These are phyloP conservation scores for Ephydatia muelleri DNA, from an alignment of 37 sponge, comb jelly and placozoan species.

Conservation along the genomic window DNA sequence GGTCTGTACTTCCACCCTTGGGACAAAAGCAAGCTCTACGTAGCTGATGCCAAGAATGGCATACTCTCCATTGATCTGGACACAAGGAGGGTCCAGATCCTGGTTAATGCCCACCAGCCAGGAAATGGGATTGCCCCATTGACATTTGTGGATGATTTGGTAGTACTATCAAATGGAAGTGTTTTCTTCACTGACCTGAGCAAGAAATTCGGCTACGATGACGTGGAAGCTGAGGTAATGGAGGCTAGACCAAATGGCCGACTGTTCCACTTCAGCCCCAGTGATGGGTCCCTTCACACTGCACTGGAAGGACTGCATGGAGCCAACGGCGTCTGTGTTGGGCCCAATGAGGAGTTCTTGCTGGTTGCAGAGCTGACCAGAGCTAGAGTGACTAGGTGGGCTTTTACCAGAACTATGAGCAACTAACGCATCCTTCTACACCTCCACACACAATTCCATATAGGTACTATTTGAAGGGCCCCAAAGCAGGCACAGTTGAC, in stretches of 20 bases:
- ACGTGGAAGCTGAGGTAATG: constrained; percentile 27
- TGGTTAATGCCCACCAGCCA: constrained; percentile 4
- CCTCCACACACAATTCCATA: neutral
- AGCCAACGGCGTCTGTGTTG: constrained; percentile 78
- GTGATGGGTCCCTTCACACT: constrained; percentile 19
- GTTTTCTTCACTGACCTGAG: constrained; percentile 74
- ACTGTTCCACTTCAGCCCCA: constrained; percentile 63
- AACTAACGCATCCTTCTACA: neutral
- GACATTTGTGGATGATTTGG: constrained; percentile 47
- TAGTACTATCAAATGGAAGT: constrained; percentile 62
- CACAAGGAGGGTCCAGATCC: constrained; percentile 8
- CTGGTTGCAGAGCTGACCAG: constrained; percentile 72
- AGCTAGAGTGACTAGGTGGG: constrained; percentile 75
- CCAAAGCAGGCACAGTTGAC: no score
- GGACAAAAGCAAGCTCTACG: constrained; percentile 37
- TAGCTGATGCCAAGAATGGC: constrained; percentile 66
- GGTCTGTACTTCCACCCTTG: constrained; percentile 58
- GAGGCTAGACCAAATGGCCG: constrained; percentile 72
- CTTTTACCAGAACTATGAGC: neutral
- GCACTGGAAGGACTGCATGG: constrained; percentile 47
- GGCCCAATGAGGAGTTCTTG: constrained; percentile 51
- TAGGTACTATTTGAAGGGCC: no score
- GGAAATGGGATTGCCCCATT: neutral
- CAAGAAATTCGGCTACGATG: constrained; percentile 14
- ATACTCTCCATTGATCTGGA: constrained; percentile 38